Conservation (phyloP, 2,113 vertebrate species). For the Embiotoca jacksoni region DNA sequence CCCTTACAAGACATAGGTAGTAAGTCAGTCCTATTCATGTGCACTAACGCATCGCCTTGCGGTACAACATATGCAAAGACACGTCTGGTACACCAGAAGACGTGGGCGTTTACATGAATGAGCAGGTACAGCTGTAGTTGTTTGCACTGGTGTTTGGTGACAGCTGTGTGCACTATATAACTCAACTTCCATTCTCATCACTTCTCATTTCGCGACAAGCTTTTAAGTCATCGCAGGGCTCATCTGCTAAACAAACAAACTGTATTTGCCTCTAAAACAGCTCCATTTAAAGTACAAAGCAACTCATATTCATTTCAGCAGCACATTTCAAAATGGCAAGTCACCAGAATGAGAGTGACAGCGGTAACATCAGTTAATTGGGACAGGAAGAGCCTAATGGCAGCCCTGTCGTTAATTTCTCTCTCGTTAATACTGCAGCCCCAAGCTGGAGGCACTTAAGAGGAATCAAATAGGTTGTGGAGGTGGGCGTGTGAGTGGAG, state of each 20-base stretch:
- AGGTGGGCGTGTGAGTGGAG: constrained; percentile 25
- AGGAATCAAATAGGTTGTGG: constrained; percentile 42
- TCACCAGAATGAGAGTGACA: constrained; percentile 44
- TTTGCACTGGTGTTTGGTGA: constrained; percentile 20
- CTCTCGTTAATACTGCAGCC: constrained; percentile 70
- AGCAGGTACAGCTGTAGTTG: constrained; percentile 15
- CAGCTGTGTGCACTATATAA: constrained; percentile 10
- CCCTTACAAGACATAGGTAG: background rate
- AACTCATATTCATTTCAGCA: constrained; percentile 36
- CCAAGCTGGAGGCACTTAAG: constrained; percentile 62
- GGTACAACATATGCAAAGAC: background rate
- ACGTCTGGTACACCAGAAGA: background rate
- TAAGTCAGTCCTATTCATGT: background rate
- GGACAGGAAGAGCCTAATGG: constrained; percentile 65
- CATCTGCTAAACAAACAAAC: constrained; percentile 32
- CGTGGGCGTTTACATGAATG: background rate
- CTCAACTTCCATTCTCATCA: constrained; percentile 25
- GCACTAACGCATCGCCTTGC: background rate
- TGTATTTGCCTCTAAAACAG: constrained; percentile 21
- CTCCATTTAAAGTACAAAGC: constrained; percentile 5
- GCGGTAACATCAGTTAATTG: constrained; percentile 68
- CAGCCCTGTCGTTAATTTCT: constrained; percentile 57
- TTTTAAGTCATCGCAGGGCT: constrained; percentile 1
- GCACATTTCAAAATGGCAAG: constrained; percentile 18
- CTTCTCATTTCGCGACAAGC: constrained; percentile 4